phyloP scores from a whole-genome alignment of 2,113 vertebrate species.

The Gopherus flavomarginatus region DNA sequence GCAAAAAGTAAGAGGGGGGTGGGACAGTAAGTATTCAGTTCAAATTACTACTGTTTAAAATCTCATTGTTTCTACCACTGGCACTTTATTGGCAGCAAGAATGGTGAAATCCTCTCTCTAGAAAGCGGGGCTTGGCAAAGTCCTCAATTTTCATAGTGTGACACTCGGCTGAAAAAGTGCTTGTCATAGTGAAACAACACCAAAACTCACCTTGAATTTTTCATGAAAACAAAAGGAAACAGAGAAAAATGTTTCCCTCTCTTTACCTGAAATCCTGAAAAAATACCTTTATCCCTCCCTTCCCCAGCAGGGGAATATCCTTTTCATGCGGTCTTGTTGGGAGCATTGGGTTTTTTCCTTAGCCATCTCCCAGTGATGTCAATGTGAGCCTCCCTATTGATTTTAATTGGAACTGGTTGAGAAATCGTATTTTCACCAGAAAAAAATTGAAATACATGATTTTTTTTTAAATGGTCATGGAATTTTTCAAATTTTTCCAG shows the following conservation, averaged over 20 bases:
- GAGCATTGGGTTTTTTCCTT: neutral
- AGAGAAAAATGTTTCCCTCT: constrained; percentile 2
- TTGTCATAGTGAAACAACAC: constrained; percentile 2
- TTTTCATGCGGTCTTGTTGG: neutral
- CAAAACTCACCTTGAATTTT: neutral
- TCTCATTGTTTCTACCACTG: neutral
- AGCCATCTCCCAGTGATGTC: neutral
- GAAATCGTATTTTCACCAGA: neutral
- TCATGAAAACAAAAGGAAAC: neutral
- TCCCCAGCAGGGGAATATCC: neutral
- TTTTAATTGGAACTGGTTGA: constrained; percentile 28
- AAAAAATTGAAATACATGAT: constrained; percentile 12
- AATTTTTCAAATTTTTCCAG: constrained; percentile 1
- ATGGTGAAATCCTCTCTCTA: neutral
- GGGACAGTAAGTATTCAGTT: neutral
- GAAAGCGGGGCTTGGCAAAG: neutral
- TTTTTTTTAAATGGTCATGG: neutral
- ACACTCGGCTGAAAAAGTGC: neutral
- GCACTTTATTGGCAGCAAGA: neutral
- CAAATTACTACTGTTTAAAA: constrained; percentile 16
- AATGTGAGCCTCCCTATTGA: constrained; percentile 19
- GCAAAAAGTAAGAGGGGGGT: neutral
- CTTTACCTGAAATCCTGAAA: neutral
- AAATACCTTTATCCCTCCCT: neutral
- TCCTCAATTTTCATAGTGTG: neutral